A percentile compares a stretch with the other conserved stretches of the same genome.
These are phyloP conservation scores for Gopherus flavomarginatus DNA, from an alignment of 2,113 vertebrate genomes.

Conservation along the genomic window DNA sequence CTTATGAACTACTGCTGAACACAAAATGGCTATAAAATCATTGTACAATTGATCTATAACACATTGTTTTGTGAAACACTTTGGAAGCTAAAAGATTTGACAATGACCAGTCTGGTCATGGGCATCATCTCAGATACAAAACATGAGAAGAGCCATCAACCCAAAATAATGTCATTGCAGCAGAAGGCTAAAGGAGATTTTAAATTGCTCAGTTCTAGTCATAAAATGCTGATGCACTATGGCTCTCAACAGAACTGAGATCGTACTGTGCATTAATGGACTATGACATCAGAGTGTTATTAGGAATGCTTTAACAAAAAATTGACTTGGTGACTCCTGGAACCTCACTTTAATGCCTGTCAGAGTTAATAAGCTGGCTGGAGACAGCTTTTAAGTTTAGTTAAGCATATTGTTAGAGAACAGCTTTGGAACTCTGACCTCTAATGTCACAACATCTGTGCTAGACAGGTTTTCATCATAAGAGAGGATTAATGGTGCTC, in stretches of 20 bases:
- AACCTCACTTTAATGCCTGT: conserved; percentile 14
- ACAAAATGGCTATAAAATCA: background rate
- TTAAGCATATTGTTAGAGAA: conserved; percentile 30
- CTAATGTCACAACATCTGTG: background rate
- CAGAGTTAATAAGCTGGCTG: conserved; percentile 11
- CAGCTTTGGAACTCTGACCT: background rate
- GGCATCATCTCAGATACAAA: background rate
- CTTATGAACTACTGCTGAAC: background rate
- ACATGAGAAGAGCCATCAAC: background rate
- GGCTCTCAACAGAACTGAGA: background rate
- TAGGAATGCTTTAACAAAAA: conserved; percentile 30
- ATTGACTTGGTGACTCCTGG: background rate
- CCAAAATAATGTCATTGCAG: background rate
- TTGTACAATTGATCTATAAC: background rate
- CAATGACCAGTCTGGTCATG: background rate
- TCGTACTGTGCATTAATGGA: background rate
- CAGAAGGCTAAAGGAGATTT: background rate
- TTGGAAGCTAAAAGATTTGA: background rate
- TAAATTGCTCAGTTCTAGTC: background rate
- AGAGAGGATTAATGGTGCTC: background rate
- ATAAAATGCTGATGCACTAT: background rate
- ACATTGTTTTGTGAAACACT: background rate
- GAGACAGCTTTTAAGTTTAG: conserved; percentile 28
- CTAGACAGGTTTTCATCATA: background rate
- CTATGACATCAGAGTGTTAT: conserved; percentile 17